Evolutionary conservation across 2,113 vertebrate species (phyloP).

Genomic region (Butastur rufipennis): DNA sequence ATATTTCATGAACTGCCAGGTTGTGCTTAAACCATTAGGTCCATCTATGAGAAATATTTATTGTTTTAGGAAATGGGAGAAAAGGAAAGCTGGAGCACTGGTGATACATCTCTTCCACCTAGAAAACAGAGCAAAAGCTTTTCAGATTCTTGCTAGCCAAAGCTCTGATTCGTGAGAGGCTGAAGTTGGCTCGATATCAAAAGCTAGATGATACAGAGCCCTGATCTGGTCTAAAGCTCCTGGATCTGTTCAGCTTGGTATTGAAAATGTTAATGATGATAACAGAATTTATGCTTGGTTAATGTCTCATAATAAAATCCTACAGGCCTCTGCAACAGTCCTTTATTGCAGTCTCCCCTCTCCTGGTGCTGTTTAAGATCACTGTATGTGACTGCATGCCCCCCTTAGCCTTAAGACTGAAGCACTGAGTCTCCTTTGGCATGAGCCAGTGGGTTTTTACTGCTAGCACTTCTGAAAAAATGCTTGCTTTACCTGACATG

Average conservation of each 20-base stretch:
- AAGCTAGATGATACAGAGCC: slow-evolving; percentile 11
- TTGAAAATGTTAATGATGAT: not conserved
- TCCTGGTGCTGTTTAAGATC: not conserved
- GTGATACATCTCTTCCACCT: slow-evolving; percentile 27
- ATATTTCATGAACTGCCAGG: slow-evolving; percentile 57
- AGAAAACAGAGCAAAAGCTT: slow-evolving; percentile 21
- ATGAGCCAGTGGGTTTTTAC: not conserved
- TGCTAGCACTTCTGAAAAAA: not conserved
- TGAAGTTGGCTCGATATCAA: slow-evolving; percentile 4
- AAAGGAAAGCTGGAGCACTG: slow-evolving; percentile 10
- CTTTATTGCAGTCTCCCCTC: not conserved
- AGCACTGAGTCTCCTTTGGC: not conserved
- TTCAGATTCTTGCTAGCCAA: not conserved
- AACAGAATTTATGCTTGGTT: slow-evolving; percentile 10
- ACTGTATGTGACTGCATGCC: not conserved
- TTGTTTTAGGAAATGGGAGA: slow-evolving; percentile 46
- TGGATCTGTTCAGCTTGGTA: not conserved
- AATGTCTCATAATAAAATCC: not conserved
- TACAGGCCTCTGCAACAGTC: not conserved
- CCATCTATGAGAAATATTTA: slow-evolving; percentile 51
- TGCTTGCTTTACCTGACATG: not conserved
- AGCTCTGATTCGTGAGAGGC: not conserved
- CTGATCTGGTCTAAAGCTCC: slow-evolving; percentile 9
- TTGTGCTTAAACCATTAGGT: slow-evolving; percentile 52
- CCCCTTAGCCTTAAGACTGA: not conserved